Evolutionary conservation across 2,888 invertebrate genomes (phyloP), one percentile per base, ranked within the genome.

Genomic region (Acanthoscelides obtectus): DNA sequence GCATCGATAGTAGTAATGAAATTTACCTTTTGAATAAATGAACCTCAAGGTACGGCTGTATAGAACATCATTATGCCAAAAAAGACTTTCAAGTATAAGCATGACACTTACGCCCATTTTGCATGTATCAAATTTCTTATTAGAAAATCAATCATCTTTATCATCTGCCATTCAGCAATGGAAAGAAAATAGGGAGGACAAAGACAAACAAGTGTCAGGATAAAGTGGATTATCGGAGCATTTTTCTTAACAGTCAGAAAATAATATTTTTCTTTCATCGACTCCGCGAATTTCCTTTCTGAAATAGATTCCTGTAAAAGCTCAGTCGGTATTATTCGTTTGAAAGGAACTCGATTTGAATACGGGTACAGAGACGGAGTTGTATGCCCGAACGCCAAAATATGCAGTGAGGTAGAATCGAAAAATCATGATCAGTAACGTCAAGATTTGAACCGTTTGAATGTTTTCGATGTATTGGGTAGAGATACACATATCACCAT

Each of bases 241-340:
- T 75, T 77, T 77, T 77, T 76, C 73, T 73, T 73, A 76, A 76
- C 77, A 78, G 75, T 79, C 74, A 77, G 78, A 81, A 80, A 83
- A 83, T 79, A 83, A 83, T 84, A 83, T 84, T 84, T 84, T 84
- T 80, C 81, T 85, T 84, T 79, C 82, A 84, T 84, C 84, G 83
- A 80, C 82, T 81, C 79, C 77, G 75, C 74, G 74, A 76, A 77
- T 75, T 75, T 70, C 68, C 69, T 70, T 68, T 70, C 75, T 75
- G 79, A 80, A 79, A 81, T 80, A 80, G 81, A 80, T 79, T 79
- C 80, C 78, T 75, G 77, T 65, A 64, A 70, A 69, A 74, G 79
- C 77, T 77, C 80, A 77, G 78, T 78, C 78, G 78, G 77, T 78
- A 76, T 72, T 75, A 76, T 75, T 77, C 73, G 71, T 70, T 70